Base-by-base conservation (phyloP, 2,113 vertebrate species). In the Sebastes schlegelii region DNA sequence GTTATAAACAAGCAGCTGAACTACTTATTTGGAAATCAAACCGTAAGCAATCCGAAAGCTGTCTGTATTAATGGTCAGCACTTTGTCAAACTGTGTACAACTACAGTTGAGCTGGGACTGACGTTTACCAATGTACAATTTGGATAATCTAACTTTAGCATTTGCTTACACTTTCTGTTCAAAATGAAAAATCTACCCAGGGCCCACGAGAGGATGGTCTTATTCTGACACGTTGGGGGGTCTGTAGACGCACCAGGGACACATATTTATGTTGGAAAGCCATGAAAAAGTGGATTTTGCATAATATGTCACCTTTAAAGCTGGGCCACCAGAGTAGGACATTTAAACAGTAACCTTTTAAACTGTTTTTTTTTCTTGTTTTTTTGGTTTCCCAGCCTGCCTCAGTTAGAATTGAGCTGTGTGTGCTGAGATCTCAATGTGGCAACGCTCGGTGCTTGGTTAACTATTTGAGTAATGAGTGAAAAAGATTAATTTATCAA, bases 391-490 rank as follows among this genome's bases (percentile, higher is more conserved):
- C 19, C 54, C 54, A 55, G 51, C 14, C 51, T 52, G 51, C 51
- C 51, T 52, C 51, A 3, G n/a, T 57, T 57, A 57, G 54, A 62
- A 67, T 51, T 16, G 75, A 79, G 76, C 69, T 62, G 70, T 79
- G 42, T 48, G 19, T 65, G 48, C 58, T 21, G 72, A 65, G 43
- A 21, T 58, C 14, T 75, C 49, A 17, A 45, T 66, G 52, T 61
- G 78, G 72, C 73, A 62, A 61, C 23, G 13, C 42, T 76, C 78
- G 48, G 51, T 76, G 73, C 72, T 77, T 54, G 48, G 78, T 81
- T 86, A 72, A 77, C 61, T 77, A 45, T n/a, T 77, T 85, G 79
- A 86, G 42, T 82, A 77, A 81, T 63, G 67, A 86, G 62, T 77
- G 48, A 60, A 61, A 42, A 42, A 48, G 78, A 67, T 61, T 17